These are phyloP conservation scores for Papilio polytes DNA, from an alignment of 1,140 invertebrate genomes.

Conservation along the genomic window DNA sequence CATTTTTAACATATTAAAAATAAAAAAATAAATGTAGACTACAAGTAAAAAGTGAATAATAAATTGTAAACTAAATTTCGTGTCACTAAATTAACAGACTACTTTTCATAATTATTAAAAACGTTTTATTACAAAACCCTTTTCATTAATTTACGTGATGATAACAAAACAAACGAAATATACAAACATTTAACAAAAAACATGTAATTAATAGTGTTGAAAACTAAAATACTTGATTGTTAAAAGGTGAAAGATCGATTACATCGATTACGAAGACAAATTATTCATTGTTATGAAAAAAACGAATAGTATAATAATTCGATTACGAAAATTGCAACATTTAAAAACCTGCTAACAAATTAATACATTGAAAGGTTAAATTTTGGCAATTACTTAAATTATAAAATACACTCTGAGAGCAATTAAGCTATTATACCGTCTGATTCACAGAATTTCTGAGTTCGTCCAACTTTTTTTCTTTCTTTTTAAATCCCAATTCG, in stretches of 20 bases:
- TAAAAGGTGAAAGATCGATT: constrained; percentile 23
- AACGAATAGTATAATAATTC: neutral
- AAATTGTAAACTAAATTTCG: too few species aligned
- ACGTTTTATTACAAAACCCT: too few species aligned
- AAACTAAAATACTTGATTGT: neutral
- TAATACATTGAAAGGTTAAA: constrained; percentile 6
- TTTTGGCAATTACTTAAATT: constrained; percentile 13
- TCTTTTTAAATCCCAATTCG: neutral
- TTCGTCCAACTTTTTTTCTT: constrained; percentile 16
- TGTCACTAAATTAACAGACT: too few species aligned
- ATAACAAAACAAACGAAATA: neutral
- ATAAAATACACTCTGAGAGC: constrained; percentile 11
- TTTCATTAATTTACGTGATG: too few species aligned
- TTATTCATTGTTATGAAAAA: constrained; percentile 12
- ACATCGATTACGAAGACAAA: constrained; percentile 8
- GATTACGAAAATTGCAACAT: constrained; percentile 6
- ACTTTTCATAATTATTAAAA: too few species aligned
- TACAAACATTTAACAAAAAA: neutral
- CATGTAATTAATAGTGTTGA: constrained; percentile 1
- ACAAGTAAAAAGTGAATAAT: too few species aligned
- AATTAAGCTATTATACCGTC: constrained; percentile 29
- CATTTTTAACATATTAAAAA: neutral
- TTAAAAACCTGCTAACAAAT: constrained; percentile 22
- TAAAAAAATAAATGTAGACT: too few species aligned
- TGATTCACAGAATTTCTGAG: constrained; percentile 4